Conservation (phyloP, 2,113 vertebrate species). For the Cavia aperea region DNA sequence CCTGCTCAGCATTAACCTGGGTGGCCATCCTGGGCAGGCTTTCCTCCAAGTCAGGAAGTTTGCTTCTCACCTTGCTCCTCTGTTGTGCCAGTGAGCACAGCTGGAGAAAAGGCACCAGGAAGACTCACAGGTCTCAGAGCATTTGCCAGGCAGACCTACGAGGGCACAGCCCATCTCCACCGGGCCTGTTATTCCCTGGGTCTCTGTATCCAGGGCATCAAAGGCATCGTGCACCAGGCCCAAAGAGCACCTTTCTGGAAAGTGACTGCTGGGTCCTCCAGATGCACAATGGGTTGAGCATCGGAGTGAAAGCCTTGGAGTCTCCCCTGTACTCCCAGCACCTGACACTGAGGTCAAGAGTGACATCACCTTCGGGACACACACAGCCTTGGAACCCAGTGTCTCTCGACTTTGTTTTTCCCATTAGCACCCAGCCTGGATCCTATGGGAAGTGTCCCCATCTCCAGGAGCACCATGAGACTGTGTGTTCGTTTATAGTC, state of each 20-base stretch:
- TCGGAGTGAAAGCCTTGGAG: neutral
- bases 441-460: neutral
- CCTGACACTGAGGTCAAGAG: neutral
- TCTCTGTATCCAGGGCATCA: neutral
- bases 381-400: neutral
- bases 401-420: neutral
- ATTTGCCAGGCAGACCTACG: neutral
- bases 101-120: neutral
- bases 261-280: neutral
- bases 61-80: neutral
- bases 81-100: neutral
- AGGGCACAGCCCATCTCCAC: neutral
- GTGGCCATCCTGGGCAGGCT: conserved; percentile 19
- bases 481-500: neutral
- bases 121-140: neutral
- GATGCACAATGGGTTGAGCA: neutral
- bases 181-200: neutral
- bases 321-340: neutral
- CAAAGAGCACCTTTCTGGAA: neutral
- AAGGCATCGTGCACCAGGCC: neutral
- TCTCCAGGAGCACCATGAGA: neutral
- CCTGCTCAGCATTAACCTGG: neutral
- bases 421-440: neutral
- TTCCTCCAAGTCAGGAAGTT: conserved; percentile 2
- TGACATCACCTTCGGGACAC: neutral